Percentiles rank a stretch among this genome's conserved stretches.
phyloP scores from a whole-genome alignment of 1,140 invertebrate species.

The Araneus ventricosus region DNA sequence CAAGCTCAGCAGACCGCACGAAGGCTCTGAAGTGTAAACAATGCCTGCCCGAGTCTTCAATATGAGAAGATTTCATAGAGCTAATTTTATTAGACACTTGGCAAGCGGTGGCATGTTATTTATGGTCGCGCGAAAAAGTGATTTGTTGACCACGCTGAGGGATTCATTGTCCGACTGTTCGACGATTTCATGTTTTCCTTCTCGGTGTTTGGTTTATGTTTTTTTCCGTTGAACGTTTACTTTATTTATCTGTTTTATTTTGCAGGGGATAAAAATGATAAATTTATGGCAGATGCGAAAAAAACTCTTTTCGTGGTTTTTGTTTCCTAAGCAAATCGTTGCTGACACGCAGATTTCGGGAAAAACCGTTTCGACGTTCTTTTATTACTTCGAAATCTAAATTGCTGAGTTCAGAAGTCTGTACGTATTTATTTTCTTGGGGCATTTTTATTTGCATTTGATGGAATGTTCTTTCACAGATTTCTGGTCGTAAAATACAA shows the following conservation, averaged over 20 bases:
- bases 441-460: not conserved
- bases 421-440: not conserved
- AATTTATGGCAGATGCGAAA: not conserved
- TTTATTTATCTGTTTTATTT: conserved; percentile 10
- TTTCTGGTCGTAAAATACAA: not conserved
- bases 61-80: conserved; percentile 19
- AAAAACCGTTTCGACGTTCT: conserved; percentile 14
- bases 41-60: not conserved
- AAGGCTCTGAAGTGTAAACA: conserved; percentile 49
- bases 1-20: not conserved
- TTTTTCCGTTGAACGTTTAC: not conserved
- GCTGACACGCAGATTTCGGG: conserved; percentile 40
- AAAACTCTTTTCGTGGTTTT: not conserved
- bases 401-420: conserved; percentile 24
- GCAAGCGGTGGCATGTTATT: not conserved
- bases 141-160: conserved; percentile 61
- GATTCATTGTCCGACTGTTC: conserved; percentile 51
- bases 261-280: conserved; percentile 11
- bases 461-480: not conserved
- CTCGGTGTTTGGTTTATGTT: not conserved
- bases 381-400: conserved; percentile 24
- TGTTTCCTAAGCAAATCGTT: conserved; percentile 25
- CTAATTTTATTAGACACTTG: conserved; percentile 54
- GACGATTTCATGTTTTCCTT: not conserved
- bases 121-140: conserved; percentile 12